phyloP scores from a whole-genome alignment of 2,888 invertebrate genomes.

The Tiliacea citrago region DNA sequence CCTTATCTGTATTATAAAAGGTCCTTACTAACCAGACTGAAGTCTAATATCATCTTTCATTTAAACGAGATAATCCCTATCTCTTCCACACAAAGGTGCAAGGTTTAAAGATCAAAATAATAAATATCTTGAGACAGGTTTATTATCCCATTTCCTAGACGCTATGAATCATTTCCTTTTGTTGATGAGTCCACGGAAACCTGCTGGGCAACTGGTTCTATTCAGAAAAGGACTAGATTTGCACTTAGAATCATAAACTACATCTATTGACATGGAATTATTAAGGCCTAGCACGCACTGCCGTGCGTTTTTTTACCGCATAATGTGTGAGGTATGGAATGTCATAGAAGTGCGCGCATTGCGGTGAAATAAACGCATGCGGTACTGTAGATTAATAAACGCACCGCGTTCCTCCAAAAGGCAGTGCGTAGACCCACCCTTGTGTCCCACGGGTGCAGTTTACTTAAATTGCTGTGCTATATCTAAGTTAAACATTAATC shows the following conservation, averaged over 20 bases:
- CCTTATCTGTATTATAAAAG: conserved; percentile 1
- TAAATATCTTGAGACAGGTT: conserved; percentile 36
- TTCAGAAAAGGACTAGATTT: conserved; percentile 8
- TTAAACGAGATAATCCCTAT: conserved; percentile 16
- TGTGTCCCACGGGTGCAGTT: too few relatives aligned
- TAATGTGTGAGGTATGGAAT: too few relatives aligned
- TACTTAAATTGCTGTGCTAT: background rate
- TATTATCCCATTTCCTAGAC: conserved; percentile 32
- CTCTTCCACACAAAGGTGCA: background rate
- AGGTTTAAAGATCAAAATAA: conserved; percentile 34
- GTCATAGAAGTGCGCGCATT: too few relatives aligned
- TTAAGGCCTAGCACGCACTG: too few relatives aligned
- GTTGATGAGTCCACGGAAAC: conserved; percentile 27
- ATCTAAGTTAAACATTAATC: background rate
- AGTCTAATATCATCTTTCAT: conserved; percentile 2
- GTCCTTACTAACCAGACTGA: background rate
- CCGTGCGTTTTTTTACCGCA: too few relatives aligned
- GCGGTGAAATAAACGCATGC: too few relatives aligned
- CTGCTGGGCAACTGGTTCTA: conserved; percentile 1
- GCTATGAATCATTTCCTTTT: conserved; percentile 41
- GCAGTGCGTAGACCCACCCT: too few relatives aligned
- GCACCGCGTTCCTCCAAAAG: too few relatives aligned
- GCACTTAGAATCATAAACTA: background rate
- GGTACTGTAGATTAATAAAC: too few relatives aligned
- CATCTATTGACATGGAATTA: background rate